A percentile compares a stretch with the other conserved stretches of the same genome.
These are phyloP conservation scores for Lysandra bellargus DNA, from an alignment of 2,888 invertebrate genomes.

Conservation along the genomic window DNA sequence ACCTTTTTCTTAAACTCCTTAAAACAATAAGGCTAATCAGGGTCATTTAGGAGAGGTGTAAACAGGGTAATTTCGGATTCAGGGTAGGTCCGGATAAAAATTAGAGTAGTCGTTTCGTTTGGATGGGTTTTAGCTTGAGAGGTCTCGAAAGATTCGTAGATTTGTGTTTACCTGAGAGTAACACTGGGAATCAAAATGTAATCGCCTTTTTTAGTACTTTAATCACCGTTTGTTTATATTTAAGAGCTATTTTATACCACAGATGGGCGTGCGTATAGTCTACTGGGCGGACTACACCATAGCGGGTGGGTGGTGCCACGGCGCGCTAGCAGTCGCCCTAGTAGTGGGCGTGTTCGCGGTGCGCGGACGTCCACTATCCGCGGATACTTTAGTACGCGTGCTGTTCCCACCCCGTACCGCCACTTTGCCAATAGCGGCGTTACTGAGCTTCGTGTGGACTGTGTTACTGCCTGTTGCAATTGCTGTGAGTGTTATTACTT, in stretches of 20 bases:
- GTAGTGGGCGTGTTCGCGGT: slow-evolving; percentile 92
- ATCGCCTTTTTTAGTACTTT: too few relatives aligned
- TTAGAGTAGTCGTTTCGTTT: too few relatives aligned
- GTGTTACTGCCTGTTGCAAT: slow-evolving; percentile 90
- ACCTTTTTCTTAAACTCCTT: too few relatives aligned
- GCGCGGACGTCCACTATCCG: slow-evolving; percentile 91
- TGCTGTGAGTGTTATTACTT: slow-evolving; percentile 81
- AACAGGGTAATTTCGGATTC: too few relatives aligned
- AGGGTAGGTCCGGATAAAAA: too few relatives aligned
- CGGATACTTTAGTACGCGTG: slow-evolving; percentile 83
- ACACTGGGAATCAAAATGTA: too few relatives aligned
- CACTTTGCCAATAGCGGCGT: slow-evolving; percentile 80
- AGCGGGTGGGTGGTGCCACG: slow-evolving; percentile 93
- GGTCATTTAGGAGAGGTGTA: too few relatives aligned
- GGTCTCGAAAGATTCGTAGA: too few relatives aligned
- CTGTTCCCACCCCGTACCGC: slow-evolving; percentile 63
- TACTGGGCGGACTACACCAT: slow-evolving; percentile 92
- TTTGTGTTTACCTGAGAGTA: too few relatives aligned
- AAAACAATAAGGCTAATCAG: too few relatives aligned
- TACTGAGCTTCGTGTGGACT: slow-evolving; percentile 93
- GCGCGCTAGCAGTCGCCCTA: slow-evolving; percentile 87
- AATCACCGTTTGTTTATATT: too few relatives aligned
- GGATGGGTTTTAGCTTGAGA: too few relatives aligned
- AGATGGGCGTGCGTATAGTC: slow-evolving; percentile 89
- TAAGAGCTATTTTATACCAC: slow-evolving; percentile 29